These are phyloP conservation scores for Brachypteracias leptosomus DNA, from an alignment of 2,113 vertebrate genomes.

Conservation along the genomic window DNA sequence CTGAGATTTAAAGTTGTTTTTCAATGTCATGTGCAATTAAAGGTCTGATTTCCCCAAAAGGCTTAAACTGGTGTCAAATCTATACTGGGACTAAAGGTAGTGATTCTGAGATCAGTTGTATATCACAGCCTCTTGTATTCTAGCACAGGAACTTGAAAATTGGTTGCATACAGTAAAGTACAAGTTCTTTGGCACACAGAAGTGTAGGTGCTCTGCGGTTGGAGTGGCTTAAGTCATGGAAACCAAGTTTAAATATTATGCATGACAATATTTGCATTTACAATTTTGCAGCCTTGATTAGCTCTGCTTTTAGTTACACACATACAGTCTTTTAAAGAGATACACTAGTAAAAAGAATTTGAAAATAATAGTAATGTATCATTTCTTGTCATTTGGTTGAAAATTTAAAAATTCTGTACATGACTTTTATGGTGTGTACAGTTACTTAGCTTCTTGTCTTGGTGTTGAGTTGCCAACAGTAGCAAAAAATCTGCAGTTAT, in stretches of 20 bases:
- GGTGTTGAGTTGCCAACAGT: background rate
- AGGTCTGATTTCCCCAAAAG: background rate
- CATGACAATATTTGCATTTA: background rate
- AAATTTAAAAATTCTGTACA: background rate
- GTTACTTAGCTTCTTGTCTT: background rate
- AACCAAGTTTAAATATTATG: background rate
- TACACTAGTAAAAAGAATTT: background rate
- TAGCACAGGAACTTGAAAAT: background rate
- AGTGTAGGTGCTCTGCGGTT: background rate
- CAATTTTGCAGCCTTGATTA: background rate
- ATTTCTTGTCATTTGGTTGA: background rate
- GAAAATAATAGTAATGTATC: background rate
- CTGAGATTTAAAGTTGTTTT: background rate
- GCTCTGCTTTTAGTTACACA: background rate
- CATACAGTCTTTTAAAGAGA: background rate
- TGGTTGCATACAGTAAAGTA: background rate
- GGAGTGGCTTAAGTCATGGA: background rate
- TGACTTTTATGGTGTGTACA: background rate
- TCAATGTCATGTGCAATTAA: background rate
- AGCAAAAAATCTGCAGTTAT: background rate
- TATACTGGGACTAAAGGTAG: background rate
- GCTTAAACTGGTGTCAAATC: background rate
- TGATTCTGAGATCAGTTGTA: background rate
- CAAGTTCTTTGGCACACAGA: background rate
- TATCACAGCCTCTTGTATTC: background rate